Evolutionary conservation across 1,140 invertebrate species (phyloP), one percentile per base, ranked within the genome.

Genomic region (Drosophila rhopaloa): DNA sequence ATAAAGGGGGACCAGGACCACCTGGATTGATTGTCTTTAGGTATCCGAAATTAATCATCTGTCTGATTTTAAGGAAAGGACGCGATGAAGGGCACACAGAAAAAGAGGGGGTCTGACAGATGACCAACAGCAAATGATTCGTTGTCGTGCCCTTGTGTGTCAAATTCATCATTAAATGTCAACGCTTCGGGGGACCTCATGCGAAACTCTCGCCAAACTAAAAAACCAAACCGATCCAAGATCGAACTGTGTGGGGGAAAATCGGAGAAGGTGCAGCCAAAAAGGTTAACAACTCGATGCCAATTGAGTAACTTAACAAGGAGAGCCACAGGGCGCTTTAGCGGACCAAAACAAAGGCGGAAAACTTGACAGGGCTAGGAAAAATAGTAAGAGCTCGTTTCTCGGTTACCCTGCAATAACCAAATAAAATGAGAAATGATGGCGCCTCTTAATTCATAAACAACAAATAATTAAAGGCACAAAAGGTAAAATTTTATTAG

Each of bases 81-180:
- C 48, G 27, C 48, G 29, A 51, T 35, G 46, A 67, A 67, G 71
- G 79, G 38, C 32, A 7, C 32, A 35, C 37, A 35, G 35, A 44
- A 16, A 55, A 14, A 48, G 41, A 74, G 60, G 46, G 55, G 47
- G 67, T 27, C 51, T 77, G 72, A 77, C 19, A 70, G 67, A 71
- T 77, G 72, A 77, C 19, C 65, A 63, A 53, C 48, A 59, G 62
- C 51, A 66, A 62, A 51, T 59, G 70, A 86, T 79, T 79, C 55
- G 73, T 66, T 88, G 76, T 90, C 79, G 81, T 91, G 89, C 81
- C 83, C 89, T 91, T 91, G 89, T 80, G 89, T 91, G 89, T 91
- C 89, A 91, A 89, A 91, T 88, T 67, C 76, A 91, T 91, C 84
- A 91, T 91, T 83, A 91, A 91, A 91, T 91, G 89, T 91, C 89